Evolutionary conservation across 1,140 invertebrate genomes (phyloP).

Genomic region (Brachionus manjavacas): DNA sequence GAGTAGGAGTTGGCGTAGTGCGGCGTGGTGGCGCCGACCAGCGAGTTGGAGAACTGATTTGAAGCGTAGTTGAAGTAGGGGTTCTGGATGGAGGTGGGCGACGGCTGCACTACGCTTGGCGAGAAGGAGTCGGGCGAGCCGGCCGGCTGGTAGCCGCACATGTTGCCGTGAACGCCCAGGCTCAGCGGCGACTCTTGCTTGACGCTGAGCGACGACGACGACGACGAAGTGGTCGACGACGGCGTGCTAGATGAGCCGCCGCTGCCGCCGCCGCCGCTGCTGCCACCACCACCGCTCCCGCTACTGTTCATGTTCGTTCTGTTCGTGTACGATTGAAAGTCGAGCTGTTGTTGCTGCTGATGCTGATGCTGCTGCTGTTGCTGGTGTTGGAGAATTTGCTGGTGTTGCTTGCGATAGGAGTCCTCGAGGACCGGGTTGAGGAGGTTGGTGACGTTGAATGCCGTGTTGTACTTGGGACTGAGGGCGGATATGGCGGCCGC

Average conservation of each 20-base stretch:
- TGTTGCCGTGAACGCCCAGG: neutral
- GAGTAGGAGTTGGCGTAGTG: neutral
- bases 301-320: constrained; percentile 30
- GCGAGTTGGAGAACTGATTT: constrained; percentile 5
- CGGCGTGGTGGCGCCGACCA: too few species aligned
- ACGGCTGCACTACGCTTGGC: neutral
- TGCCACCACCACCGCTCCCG: too few species aligned
- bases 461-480: constrained; percentile 39
- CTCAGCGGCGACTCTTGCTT: constrained; percentile 10
- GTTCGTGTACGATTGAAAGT: neutral
- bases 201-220: neutral
- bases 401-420: constrained; percentile 30
- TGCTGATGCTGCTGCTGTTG: neutral
- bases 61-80: constrained; percentile 5
- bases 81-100: neutral
- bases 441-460: constrained; percentile 27
- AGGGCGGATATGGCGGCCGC: constrained; percentile 10
- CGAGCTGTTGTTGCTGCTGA: neutral
- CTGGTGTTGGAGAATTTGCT: neutral
- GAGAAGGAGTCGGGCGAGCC: neutral
- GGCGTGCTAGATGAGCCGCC: neutral
- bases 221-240: neutral
- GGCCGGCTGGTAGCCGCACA: neutral
- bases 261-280: too few species aligned
- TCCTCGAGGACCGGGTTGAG: constrained; percentile 37